Conservation (phyloP, 2,797 vertebrate species). For the Poecilia wingei region DNA sequence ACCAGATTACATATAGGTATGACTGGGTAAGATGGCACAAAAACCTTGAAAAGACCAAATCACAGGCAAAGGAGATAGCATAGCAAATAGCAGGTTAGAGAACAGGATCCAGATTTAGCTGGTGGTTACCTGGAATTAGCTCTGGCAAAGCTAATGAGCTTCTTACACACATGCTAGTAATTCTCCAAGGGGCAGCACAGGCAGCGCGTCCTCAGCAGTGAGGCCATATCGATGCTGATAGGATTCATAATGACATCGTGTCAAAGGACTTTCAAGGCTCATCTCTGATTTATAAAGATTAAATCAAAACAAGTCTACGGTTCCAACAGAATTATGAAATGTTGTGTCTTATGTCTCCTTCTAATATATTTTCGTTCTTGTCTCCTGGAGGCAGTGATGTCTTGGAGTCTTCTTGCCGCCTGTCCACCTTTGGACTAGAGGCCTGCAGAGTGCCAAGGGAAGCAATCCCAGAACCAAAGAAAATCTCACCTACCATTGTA, state of each 20-base stretch:
- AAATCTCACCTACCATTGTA: constrained; percentile 15
- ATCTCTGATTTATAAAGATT: constrained; percentile 3
- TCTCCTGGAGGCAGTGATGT: constrained; percentile 70
- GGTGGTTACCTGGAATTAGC: constrained; percentile 52
- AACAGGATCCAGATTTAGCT: constrained; percentile 55
- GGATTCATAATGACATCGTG: constrained; percentile 42
- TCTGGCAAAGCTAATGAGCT: constrained; percentile 70
- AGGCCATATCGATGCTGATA: constrained; percentile 51
- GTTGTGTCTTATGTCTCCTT: background rate
- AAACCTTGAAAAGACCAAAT: constrained; percentile 34
- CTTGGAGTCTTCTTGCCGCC: constrained; percentile 54
- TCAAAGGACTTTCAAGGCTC: constrained; percentile 16
- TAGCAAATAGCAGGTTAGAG: constrained; percentile 29
- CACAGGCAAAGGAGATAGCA: constrained; percentile 24
- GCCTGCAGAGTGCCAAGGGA: constrained; percentile 57
- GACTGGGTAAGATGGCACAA: constrained; percentile 4
- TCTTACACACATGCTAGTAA: constrained; percentile 60
- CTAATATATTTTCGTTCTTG: constrained; percentile 19
- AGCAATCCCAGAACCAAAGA: constrained; percentile 38
- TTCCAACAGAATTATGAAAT: constrained; percentile 4
- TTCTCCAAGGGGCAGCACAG: constrained; percentile 34
- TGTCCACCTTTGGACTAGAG: constrained; percentile 67
- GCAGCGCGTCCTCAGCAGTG: constrained; percentile 16
- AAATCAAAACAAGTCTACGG: background rate
- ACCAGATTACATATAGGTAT: constrained; percentile 17